Conservation (phyloP, 1,140 invertebrate species). For the Mycetomoellerius zeteki region DNA sequence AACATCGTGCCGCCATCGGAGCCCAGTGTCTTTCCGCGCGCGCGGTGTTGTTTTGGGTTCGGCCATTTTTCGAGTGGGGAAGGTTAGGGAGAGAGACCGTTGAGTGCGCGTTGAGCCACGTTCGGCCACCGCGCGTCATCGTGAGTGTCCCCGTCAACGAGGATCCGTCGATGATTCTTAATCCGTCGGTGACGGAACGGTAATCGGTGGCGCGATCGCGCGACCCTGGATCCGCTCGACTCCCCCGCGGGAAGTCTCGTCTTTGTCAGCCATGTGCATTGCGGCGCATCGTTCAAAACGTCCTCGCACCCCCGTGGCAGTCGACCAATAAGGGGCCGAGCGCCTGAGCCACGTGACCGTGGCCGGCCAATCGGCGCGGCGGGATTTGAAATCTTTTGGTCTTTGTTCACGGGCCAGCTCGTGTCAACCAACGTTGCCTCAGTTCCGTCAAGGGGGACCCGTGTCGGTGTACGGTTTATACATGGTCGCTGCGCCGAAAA, state of each 20-base stretch:
- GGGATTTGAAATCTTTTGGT: constrained; percentile 87
- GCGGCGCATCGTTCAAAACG: constrained; percentile 75
- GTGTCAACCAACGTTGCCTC: constrained; percentile 83
- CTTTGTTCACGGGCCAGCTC: constrained; percentile 85
- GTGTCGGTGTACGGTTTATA: constrained; percentile 85
- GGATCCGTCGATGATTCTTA: too few relatives aligned
- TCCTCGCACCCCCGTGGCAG: constrained; percentile 67
- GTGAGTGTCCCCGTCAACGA: not conserved
- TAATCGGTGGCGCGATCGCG: not conserved
- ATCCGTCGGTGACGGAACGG: too few relatives aligned
- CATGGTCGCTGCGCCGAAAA: constrained; percentile 80
- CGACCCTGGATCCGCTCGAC: not conserved
- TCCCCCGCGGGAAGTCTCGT: constrained; percentile 38
- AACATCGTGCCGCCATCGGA: too few relatives aligned
- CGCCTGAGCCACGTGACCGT: constrained; percentile 80
- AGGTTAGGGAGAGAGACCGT: constrained; percentile 70
- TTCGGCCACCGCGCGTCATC: not conserved
- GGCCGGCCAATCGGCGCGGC: constrained; percentile 76
- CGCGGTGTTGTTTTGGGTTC: constrained; percentile 73
- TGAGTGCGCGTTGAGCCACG: not conserved
- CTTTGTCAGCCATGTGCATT: constrained; percentile 75
- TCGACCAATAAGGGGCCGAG: constrained; percentile 64
- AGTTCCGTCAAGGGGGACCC: constrained; percentile 86
- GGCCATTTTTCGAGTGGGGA: constrained; percentile 81
- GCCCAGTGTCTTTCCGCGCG: constrained; percentile 16